Conservation (phyloP, 2,113 vertebrate species). For the Myiopsitta monachus region DNA sequence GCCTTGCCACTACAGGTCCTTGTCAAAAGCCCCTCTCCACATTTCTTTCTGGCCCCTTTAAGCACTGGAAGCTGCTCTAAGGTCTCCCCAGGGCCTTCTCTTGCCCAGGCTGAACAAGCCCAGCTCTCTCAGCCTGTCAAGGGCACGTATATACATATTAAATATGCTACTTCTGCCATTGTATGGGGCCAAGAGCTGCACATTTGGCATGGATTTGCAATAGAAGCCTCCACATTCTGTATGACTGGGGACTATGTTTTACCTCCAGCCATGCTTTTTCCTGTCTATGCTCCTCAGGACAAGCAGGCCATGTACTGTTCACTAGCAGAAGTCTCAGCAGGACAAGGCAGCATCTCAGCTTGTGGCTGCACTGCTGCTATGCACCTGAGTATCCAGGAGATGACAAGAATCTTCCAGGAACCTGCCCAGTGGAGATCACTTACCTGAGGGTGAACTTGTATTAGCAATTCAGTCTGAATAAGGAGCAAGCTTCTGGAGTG, state of each 20-base stretch:
- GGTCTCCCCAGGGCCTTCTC: background rate
- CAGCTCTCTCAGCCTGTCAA: background rate
- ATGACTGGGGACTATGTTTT: background rate
- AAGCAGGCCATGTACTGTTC: rapidly evolving
- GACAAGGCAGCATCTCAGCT: background rate
- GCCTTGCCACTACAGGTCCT: background rate
- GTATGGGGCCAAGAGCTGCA: background rate
- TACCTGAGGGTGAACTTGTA: background rate
- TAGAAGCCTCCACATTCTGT: background rate
- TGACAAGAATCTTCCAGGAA: background rate
- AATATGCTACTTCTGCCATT: background rate
- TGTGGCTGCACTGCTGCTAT: background rate
- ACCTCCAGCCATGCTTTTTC: background rate
- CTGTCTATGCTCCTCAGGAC: background rate
- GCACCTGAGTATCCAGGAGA: background rate
- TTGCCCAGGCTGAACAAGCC: background rate
- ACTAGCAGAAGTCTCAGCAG: background rate
- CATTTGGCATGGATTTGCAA: background rate
- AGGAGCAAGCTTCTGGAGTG: background rate
- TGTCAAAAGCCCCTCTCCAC: background rate
- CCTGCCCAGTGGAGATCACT: background rate
- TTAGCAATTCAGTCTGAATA: background rate
- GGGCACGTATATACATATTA: too few relatives aligned
- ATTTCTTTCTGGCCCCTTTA: background rate
- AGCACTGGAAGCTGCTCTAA: background rate